Conservation (phyloP, 2,888 invertebrate genomes). For the Parelbella ahira region DNA sequence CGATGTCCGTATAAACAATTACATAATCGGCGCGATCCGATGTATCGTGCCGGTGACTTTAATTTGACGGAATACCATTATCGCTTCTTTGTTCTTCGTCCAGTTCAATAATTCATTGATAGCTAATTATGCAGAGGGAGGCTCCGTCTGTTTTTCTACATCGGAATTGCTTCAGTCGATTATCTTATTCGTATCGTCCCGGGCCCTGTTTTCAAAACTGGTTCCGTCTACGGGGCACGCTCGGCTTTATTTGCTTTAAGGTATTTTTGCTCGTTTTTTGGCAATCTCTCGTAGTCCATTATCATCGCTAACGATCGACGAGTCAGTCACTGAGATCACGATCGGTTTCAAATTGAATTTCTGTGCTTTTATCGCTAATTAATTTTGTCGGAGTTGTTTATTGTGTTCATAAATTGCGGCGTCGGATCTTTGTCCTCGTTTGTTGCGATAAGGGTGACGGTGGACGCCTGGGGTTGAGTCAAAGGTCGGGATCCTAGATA, state of each 20-base stretch:
- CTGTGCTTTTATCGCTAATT: conserved; percentile 51
- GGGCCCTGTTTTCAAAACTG: conserved; percentile 51
- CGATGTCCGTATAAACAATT: conserved; percentile 19
- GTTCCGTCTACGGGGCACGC: conserved; percentile 59
- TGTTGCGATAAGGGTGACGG: conserved; percentile 64
- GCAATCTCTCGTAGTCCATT: conserved; percentile 66
- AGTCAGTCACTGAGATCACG: conserved; percentile 67
- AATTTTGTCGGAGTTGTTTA: conserved; percentile 56
- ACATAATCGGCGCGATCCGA: conserved; percentile 21
- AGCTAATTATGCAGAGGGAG: conserved; percentile 60
- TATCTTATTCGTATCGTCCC: conserved; percentile 70
- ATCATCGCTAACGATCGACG: conserved; percentile 71
- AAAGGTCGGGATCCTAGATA: conserved; percentile 69
- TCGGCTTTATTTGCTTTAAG: conserved; percentile 75
- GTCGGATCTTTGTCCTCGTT: conserved; percentile 71
- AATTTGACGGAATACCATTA: conserved; percentile 22
- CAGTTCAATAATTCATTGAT: conserved; percentile 39
- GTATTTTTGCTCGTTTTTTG: conserved; percentile 75
- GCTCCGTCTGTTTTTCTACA: conserved; percentile 51
- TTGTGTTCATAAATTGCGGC: conserved; percentile 48
- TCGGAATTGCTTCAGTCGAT: conserved; percentile 50
- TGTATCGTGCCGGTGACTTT: conserved; percentile 23
- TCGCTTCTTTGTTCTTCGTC: conserved; percentile 39
- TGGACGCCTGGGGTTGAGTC: conserved; percentile 54
- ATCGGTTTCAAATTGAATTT: conserved; percentile 64